Conservation (phyloP, 2,888 invertebrate genomes). For the Andrena hattorfiana region DNA sequence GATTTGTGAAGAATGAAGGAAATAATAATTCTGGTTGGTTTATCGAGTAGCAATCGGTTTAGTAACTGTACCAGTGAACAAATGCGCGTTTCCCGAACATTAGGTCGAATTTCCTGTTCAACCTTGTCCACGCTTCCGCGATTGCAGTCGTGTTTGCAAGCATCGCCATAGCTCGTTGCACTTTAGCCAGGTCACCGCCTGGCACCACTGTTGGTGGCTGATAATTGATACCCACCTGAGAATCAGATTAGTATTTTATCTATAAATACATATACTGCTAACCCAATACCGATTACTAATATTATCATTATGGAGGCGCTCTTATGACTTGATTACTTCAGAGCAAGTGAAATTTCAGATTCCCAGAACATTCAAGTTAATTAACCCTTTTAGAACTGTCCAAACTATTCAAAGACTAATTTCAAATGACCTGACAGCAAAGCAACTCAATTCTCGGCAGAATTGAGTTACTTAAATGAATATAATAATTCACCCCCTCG, state of each 20-base stretch:
- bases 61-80: constrained; percentile 87
- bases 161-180: constrained; percentile 87
- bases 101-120: constrained; percentile 88
- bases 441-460: too few relatives aligned
- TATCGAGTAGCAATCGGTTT: not conserved
- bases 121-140: constrained; percentile 88
- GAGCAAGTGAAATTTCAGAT: too few relatives aligned
- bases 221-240: constrained; percentile 84
- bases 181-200: constrained; percentile 86
- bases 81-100: constrained; percentile 89
- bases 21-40: not conserved
- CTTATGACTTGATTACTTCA: too few relatives aligned
- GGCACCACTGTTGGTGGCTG: constrained; percentile 82
- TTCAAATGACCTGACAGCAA: too few relatives aligned
- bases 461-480: too few relatives aligned
- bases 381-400: too few relatives aligned
- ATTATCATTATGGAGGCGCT: too few relatives aligned
- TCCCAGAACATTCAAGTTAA: too few relatives aligned
- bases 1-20: too few relatives aligned
- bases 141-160: constrained; percentile 86
- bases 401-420: too few relatives aligned
- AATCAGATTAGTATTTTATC: not conserved
- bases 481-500: too few relatives aligned
- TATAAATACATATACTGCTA: not conserved
- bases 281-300: too few relatives aligned